A percentile compares a stretch with the other conserved stretches of the same genome.
These are phyloP conservation scores for Brachylomia viminalis DNA, from an alignment of 2,888 invertebrate species.

Conservation along the genomic window DNA sequence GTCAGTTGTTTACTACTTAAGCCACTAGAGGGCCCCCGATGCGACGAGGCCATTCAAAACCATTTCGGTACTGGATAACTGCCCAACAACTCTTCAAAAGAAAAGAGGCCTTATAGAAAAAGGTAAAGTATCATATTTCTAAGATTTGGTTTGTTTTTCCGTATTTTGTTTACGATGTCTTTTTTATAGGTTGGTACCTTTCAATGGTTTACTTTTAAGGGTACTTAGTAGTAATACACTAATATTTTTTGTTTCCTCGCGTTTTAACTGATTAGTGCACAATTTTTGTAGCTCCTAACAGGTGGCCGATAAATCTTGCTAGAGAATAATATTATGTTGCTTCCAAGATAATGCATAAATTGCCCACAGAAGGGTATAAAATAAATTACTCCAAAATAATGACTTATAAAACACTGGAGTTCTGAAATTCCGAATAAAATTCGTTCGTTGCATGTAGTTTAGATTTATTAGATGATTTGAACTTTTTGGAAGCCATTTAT, in stretches of 20 bases:
- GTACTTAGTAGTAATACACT: neutral
- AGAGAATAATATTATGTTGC: no score
- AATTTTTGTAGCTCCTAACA: neutral
- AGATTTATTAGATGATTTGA: neutral
- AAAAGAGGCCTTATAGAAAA: constrained; percentile 15
- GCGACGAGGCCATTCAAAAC: constrained; percentile 16
- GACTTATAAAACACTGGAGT: neutral
- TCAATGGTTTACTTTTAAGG: neutral
- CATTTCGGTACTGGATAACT: constrained; percentile 14
- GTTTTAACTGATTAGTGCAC: neutral
- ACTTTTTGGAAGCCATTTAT: constrained; percentile 1
- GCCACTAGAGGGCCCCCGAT: constrained; percentile 25
- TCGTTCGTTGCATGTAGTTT: neutral
- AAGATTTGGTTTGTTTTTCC: neutral
- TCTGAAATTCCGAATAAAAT: neutral
- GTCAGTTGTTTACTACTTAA: constrained; percentile 24
- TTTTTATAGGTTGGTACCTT: constrained; percentile 8
- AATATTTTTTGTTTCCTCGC: neutral
- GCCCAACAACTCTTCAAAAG: neutral
- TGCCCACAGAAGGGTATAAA: neutral
- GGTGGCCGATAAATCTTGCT: neutral
- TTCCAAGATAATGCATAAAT: no score
- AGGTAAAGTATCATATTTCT: constrained; percentile 11
- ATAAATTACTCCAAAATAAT: neutral
- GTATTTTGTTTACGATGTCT: constrained; percentile 7